Conservation (phyloP, 2,888 invertebrate species). For the Girardia tigrina region DNA sequence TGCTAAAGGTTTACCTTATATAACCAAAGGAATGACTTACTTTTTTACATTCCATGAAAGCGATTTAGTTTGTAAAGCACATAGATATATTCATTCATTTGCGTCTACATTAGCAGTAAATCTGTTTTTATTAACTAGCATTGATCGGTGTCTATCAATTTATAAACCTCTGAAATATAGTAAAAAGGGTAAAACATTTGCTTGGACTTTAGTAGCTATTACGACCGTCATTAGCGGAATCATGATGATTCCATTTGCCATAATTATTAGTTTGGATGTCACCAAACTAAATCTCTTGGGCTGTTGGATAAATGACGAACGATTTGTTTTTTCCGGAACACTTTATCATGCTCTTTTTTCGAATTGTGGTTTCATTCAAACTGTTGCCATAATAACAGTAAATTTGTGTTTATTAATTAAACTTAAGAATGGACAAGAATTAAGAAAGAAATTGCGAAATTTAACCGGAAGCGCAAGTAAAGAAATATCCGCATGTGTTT, state of each 20-base stretch:
- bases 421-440: neutral
- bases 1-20: conserved; percentile 34
- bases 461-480: conserved; percentile 16
- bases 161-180: conserved; percentile 32
- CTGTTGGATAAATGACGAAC: conserved; percentile 7
- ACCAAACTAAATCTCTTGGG: conserved; percentile 16
- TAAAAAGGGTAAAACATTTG: neutral
- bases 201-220: neutral
- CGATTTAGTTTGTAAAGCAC: neutral
- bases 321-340: neutral
- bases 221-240: neutral
- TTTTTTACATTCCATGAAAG: conserved; percentile 34
- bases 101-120: conserved; percentile 18
- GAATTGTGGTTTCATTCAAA: conserved; percentile 31
- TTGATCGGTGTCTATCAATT: conserved; percentile 32
- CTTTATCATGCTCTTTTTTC: conserved; percentile 19
- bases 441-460: conserved; percentile 20
- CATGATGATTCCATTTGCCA: conserved; percentile 12
- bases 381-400: neutral
- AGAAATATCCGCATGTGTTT: conserved; percentile 32
- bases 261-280: neutral
- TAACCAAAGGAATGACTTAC: conserved; percentile 21
- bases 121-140: conserved; percentile 15
- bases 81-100: conserved; percentile 33
- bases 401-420: conserved; percentile 19